Evolutionary conservation across 2,113 vertebrate species (phyloP).

Genomic region (Pollimyrus isidori): DNA sequence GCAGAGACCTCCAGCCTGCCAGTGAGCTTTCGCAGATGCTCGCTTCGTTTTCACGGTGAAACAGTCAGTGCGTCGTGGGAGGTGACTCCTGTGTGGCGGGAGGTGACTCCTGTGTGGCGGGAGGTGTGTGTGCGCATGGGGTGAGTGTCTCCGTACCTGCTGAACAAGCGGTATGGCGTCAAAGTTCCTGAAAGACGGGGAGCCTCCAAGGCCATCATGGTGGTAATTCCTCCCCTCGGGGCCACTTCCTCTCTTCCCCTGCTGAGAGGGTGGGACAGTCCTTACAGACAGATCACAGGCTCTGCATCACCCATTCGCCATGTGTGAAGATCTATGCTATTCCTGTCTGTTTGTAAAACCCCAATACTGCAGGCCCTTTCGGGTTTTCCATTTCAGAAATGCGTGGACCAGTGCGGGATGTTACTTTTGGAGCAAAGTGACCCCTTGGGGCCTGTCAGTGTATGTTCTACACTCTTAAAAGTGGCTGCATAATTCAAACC

Average conservation of each 20-base stretch:
- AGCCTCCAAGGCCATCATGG: not conserved
- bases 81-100: not conserved
- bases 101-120: not conserved
- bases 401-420: not conserved
- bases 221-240: conserved; percentile 36
- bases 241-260: conserved; percentile 53
- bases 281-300: not conserved
- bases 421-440: not conserved
- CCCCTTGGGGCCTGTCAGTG: not conserved
- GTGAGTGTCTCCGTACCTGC: conserved; percentile 36
- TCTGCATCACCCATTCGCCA: not conserved
- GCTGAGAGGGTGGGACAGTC: not conserved
- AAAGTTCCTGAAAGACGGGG: conserved; percentile 37
- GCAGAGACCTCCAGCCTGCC: not conserved
- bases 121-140: not conserved
- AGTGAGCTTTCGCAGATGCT: not conserved
- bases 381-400: not conserved
- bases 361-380: not conserved
- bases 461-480: not conserved
- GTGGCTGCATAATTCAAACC: not conserved
- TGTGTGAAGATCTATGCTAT: not conserved
- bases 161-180: conserved; percentile 41
- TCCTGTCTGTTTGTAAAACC: not conserved
- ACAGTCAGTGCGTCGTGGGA: not conserved
- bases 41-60: not conserved